Evolutionary conservation across 2,113 vertebrate species (phyloP).

Genomic region (Excalfactoria chinensis): DNA sequence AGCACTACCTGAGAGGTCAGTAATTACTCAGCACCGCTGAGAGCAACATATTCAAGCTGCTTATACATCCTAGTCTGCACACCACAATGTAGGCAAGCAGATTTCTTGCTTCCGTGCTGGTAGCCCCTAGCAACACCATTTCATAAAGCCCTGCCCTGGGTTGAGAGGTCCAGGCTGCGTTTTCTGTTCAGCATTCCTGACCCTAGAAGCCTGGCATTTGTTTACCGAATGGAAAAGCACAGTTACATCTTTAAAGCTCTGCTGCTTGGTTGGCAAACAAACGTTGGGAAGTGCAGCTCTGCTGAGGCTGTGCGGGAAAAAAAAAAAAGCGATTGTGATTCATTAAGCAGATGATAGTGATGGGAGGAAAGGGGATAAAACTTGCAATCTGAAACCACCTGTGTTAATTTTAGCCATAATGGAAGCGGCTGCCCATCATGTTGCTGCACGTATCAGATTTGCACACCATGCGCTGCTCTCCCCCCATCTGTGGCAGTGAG

Average conservation of each 20-base stretch:
- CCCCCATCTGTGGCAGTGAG: neutral
- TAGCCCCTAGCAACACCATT: constrained; percentile 35
- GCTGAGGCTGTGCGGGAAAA: constrained; percentile 57
- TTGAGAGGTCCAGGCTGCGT: constrained; percentile 15
- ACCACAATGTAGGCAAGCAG: neutral
- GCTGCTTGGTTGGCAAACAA: constrained; percentile 51
- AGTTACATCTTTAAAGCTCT: constrained; percentile 35
- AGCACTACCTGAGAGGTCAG: neutral
- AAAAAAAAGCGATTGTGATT: constrained; percentile 68
- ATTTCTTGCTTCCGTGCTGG: neutral
- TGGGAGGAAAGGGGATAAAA: constrained; percentile 58
- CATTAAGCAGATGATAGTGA: constrained; percentile 69
- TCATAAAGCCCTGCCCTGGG: constrained; percentile 3
- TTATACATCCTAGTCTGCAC: neutral
- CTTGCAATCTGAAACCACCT: constrained; percentile 65
- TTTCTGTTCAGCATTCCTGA: constrained; percentile 9
- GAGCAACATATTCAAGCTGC: neutral
- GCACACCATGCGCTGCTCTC: neutral
- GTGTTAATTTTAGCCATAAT: constrained; percentile 68
- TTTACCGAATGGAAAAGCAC: neutral
- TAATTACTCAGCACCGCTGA: neutral
- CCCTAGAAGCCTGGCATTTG: constrained; percentile 45
- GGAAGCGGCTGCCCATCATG: constrained; percentile 48
- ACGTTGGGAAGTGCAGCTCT: constrained; percentile 31
- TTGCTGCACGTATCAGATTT: constrained; percentile 22